Evolutionary conservation across 2,888 invertebrate genomes (phyloP).

Genomic region (Eumerus sabulonum): DNA sequence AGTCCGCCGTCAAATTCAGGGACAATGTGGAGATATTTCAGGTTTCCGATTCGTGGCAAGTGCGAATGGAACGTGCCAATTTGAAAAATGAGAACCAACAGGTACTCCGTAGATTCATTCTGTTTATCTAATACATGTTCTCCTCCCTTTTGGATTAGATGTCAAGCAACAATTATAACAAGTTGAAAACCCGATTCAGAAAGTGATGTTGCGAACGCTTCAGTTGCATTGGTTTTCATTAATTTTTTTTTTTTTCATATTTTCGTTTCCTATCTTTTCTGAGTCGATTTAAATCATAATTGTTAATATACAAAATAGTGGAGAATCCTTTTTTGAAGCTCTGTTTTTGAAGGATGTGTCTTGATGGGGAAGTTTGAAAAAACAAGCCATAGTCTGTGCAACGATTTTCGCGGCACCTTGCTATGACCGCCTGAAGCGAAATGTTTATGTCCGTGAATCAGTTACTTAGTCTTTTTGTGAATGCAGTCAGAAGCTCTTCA

Average conservation of each 20-base stretch:
- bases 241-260: not conserved
- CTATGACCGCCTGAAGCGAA: too few species aligned
- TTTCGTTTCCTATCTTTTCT: too few species aligned
- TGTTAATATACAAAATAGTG: not conserved
- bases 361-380: too few species aligned
- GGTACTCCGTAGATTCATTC: slow-evolving; percentile 6
- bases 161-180: slow-evolving; percentile 25
- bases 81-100: slow-evolving; percentile 36
- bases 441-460: too few species aligned
- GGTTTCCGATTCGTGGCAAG: slow-evolving; percentile 41
- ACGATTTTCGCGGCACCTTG: too few species aligned
- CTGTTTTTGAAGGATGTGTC: too few species aligned
- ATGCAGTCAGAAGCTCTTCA: too few species aligned
- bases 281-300: slow-evolving; percentile 3
- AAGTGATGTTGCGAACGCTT: slow-evolving; percentile 1
- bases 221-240: too few species aligned
- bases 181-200: slow-evolving; percentile 37
- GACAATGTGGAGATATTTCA: slow-evolving; percentile 46
- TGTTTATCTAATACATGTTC: not conserved
- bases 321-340: too few species aligned
- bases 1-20: slow-evolving; percentile 33
- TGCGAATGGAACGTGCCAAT: slow-evolving; percentile 9
- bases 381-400: too few species aligned
- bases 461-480: too few species aligned
- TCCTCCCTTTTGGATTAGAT: slow-evolving; percentile 6